Evolutionary conservation across 2,888 invertebrate species (phyloP).

Genomic region (Balanococcus diminutus): DNA sequence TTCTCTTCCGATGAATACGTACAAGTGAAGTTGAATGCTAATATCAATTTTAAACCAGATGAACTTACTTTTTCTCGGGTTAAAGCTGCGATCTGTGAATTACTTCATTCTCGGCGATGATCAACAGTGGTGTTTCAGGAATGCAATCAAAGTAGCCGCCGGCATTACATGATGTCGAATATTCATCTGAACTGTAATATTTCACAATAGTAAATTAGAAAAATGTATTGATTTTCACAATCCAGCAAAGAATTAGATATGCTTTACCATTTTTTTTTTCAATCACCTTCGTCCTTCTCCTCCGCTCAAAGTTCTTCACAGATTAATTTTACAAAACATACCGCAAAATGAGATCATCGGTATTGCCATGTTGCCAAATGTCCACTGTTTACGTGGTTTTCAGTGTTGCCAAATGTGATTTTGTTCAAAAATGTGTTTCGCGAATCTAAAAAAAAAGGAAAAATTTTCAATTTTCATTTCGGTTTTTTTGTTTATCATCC

Average conservation of each 20-base stretch:
- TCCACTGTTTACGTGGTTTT: too few relatives aligned
- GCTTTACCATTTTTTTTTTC: conserved; percentile 8
- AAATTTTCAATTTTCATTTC: not conserved
- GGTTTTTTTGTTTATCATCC: conserved; percentile 36
- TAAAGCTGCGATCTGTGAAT: not conserved
- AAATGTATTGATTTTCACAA: not conserved
- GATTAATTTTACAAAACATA: not conserved
- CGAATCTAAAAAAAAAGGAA: not conserved
- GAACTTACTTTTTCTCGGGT: not conserved
- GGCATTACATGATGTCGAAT: not conserved
- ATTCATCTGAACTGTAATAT: not conserved
- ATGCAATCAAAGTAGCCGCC: not conserved
- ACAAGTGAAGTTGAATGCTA: not conserved
- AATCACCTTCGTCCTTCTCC: not conserved
- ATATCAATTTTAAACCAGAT: not conserved
- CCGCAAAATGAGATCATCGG: not conserved
- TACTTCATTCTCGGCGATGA: not conserved
- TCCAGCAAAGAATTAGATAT: not conserved
- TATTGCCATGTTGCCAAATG: not conserved
- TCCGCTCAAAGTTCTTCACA: not conserved
- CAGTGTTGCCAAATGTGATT: not conserved
- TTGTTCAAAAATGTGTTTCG: not conserved
- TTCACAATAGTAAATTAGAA: not conserved
- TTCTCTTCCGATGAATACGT: not conserved
- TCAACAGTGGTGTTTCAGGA: not conserved